Evolutionary conservation across 1,140 invertebrate genomes (phyloP).

Genomic region (Lasioglossum baleicum): DNA sequence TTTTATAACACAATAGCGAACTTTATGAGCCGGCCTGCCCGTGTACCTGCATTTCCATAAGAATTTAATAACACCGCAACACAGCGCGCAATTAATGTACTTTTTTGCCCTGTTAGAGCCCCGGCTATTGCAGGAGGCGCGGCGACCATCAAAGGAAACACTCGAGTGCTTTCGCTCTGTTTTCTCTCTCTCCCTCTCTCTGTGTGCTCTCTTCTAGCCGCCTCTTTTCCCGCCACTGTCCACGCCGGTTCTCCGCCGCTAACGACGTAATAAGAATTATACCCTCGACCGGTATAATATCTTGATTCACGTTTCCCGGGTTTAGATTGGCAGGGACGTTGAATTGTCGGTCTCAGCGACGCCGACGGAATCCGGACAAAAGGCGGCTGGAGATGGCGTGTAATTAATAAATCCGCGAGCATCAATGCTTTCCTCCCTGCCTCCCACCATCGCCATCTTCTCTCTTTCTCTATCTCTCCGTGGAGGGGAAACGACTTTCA

Average conservation of each 20-base stretch:
- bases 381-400: constrained; percentile 28
- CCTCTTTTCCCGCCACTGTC: no score
- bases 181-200: not conserved
- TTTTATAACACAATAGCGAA: constrained; percentile 79
- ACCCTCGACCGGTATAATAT: constrained; percentile 54
- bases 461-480: no score
- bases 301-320: constrained; percentile 32
- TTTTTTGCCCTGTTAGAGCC: constrained; percentile 74
- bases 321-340: constrained; percentile 49
- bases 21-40: constrained; percentile 71
- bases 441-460: no score
- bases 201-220: not conserved
- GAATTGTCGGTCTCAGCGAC: constrained; percentile 23
- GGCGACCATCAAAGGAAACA: constrained; percentile 57
- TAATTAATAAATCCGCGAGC: constrained; percentile 48
- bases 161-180: constrained; percentile 13
- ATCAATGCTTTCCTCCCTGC: constrained; percentile 14
- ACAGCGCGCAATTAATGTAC: constrained; percentile 78
- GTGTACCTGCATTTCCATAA: constrained; percentile 76
- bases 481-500: not conserved
- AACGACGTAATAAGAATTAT: constrained; percentile 64
- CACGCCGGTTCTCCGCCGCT: not conserved
- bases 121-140: constrained; percentile 48
- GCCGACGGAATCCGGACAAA: constrained; percentile 8
- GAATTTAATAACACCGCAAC: constrained; percentile 80